Base-by-base conservation (phyloP, 2,797 vertebrate species). In the Xiphophorus birchmanni region DNA sequence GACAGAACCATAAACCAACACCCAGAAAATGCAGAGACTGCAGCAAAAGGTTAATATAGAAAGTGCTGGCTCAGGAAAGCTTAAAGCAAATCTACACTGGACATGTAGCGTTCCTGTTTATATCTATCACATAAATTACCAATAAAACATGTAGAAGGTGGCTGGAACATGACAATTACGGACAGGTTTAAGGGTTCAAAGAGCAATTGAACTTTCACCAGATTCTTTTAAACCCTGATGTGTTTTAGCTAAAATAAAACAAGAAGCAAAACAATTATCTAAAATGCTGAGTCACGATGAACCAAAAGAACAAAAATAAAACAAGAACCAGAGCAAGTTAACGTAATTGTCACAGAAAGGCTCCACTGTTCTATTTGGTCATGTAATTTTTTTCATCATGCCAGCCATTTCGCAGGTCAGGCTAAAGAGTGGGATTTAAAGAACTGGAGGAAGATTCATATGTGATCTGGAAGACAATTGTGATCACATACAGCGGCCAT, bases 391-490 rank as follows among this genome's bases (percentile, higher is more conserved):
- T 81, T 78, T 54, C 32, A 71, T 85, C 63, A 6, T 81, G 77
- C 71, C 58, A 35, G 58, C 13, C 15, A 17, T 63, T 17, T 32
- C 13, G 13, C 29, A 63, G 58, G 54, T 69, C 73, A 75, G 86
- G 79, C 44, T 50, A 74, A 82, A 69, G 67, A 65, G 76, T 83
- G 67, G 74, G 83, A 79, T 77, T 76, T 58, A 72, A 77, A 74
- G 9, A 12, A 52, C 5, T 69, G 21, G 67, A 78, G 7, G 26
- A 37, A 23, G 21, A 80, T 32, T 80, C 10, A 23, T 77, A 74
- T 86, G 29, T 77, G 40, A 74, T 80, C 29, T 65, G 6, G 23
- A 83, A 74, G 47, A 29, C n/a, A 37, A 69, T 0, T 37, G 73
- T 15, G 44, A 80, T 87, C 60, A 71, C 79, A 84, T 76, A 29